Conservation (phyloP, 2,888 invertebrate species). For the Ophion obscuratus region DNA sequence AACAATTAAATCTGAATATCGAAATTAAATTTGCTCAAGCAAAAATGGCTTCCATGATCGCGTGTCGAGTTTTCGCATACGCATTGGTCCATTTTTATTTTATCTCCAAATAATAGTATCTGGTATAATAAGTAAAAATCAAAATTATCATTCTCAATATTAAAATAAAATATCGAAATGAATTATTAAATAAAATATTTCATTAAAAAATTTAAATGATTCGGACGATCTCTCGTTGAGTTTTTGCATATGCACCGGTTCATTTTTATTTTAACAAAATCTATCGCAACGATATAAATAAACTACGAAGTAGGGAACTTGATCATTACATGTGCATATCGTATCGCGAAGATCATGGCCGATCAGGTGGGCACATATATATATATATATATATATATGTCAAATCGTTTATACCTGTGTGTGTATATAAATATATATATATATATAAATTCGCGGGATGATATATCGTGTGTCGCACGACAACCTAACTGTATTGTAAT, state of each 20-base stretch:
- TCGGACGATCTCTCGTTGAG: neutral
- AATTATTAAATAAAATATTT: too few species aligned
- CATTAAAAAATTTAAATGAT: neutral
- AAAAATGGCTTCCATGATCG: too few species aligned
- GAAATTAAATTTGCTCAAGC: too few species aligned
- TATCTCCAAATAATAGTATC: too few species aligned
- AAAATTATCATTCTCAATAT: too few species aligned
- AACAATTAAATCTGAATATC: too few species aligned
- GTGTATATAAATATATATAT: constrained; percentile 52
- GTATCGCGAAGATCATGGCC: constrained; percentile 67
- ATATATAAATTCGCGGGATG: constrained; percentile 25
- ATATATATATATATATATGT: constrained; percentile 54
- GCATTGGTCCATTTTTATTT: too few species aligned
- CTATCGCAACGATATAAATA: neutral
- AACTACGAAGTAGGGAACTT: neutral
- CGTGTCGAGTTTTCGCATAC: too few species aligned
- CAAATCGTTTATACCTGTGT: neutral
- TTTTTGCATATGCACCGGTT: neutral
- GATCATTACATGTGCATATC: neutral
- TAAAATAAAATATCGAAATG: too few species aligned
- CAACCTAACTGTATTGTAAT: constrained; percentile 68
- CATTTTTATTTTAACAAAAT: neutral
- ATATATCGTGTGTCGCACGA: constrained; percentile 64
- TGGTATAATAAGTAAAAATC: too few species aligned
- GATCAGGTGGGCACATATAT: constrained; percentile 75